These are phyloP conservation scores for Mimachlamys varia DNA, from an alignment of 2,888 invertebrate genomes.

Conservation along the genomic window DNA sequence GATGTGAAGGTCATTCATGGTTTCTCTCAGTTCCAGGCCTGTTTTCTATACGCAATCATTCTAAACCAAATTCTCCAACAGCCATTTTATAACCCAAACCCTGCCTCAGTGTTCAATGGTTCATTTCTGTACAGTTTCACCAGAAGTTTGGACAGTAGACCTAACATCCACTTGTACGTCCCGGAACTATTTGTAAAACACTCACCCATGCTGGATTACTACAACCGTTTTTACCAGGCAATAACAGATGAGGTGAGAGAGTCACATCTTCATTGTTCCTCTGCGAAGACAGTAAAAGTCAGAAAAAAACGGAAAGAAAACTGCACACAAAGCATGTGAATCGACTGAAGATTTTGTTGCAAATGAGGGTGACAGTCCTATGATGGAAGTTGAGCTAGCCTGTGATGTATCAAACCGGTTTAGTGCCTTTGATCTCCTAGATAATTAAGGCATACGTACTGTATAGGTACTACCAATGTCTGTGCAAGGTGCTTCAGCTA, in stretches of 20 bases:
- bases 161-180: conserved; percentile 66
- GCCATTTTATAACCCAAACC: conserved; percentile 63
- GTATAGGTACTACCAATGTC: no score
- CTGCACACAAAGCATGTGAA: neutral
- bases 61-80: conserved; percentile 76
- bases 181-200: conserved; percentile 62
- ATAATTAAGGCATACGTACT: neutral
- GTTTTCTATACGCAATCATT: conserved; percentile 67
- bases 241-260: neutral
- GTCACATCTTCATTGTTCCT: neutral
- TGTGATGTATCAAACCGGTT: neutral
- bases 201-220: conserved; percentile 57
- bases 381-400: neutral
- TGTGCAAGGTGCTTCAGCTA: no score
- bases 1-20: conserved; percentile 69
- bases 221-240: conserved; percentile 20
- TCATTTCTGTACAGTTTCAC: conserved; percentile 75
- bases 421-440: neutral
- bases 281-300: neutral
- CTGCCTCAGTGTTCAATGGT: conserved; percentile 71
- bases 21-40: conserved; percentile 79
- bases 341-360: neutral
- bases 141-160: conserved; percentile 63
- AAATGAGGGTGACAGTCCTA: neutral
- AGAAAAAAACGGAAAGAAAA: conserved; percentile 41